These are phyloP conservation scores for Euschistus heros DNA, from an alignment of 1,140 invertebrate genomes.

Conservation along the genomic window DNA sequence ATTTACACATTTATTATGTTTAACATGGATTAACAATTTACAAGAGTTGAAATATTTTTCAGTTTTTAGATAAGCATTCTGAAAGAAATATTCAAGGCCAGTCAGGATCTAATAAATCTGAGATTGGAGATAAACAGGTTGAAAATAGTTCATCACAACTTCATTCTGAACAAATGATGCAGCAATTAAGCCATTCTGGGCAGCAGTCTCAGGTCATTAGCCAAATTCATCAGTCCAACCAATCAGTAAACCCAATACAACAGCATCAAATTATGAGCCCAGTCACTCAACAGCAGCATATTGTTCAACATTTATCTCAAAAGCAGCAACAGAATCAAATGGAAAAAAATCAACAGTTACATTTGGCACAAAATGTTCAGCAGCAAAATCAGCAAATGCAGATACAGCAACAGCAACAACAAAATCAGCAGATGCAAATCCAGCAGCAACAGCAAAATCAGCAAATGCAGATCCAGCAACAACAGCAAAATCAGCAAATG, in stretches of 20 bases:
- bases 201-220: constrained; percentile 13
- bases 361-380: constrained; percentile 24
- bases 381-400: constrained; percentile 22
- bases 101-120: background rate
- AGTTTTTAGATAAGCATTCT: constrained; percentile 28
- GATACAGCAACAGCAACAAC: constrained; percentile 24
- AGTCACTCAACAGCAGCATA: constrained; percentile 23
- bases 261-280: constrained; percentile 18
- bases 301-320: constrained; percentile 23
- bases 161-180: constrained; percentile 18
- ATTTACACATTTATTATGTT: no score
- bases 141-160: constrained; percentile 1
- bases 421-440: constrained; percentile 24
- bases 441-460: constrained; percentile 24
- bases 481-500: constrained; percentile 23
- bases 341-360: constrained; percentile 22
- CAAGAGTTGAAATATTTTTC: constrained; percentile 16
- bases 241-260: constrained; percentile 26
- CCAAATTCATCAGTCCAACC: constrained; percentile 17
- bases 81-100: constrained; percentile 1
- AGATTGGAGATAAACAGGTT: background rate
- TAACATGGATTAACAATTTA: no score
- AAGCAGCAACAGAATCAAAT: constrained; percentile 28
- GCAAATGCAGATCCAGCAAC: constrained; percentile 22
- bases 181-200: background rate